A percentile compares a stretch with the other conserved stretches of the same genome.
Conservation (phyloP, 2,888 invertebrate species). For the Arctia plantaginis region DNA sequence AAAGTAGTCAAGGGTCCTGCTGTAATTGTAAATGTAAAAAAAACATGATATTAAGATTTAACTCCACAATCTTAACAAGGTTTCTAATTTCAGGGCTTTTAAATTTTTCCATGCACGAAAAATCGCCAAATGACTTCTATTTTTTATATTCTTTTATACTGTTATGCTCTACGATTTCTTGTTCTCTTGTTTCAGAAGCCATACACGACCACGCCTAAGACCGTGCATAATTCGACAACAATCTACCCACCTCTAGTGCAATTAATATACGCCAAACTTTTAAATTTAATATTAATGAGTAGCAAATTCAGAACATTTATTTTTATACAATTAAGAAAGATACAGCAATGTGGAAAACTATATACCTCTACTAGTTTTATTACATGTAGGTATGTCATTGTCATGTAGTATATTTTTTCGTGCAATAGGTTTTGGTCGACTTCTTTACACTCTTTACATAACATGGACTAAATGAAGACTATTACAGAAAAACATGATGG, state of each 20-base stretch:
- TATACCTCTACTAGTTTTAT: not conserved
- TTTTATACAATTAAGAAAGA: not conserved
- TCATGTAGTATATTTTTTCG: not conserved
- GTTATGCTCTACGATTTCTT: not conserved
- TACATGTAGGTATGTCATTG: not conserved
- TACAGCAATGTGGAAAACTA: not conserved
- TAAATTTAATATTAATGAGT: slow-evolving; percentile 13
- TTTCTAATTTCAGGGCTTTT: too few species aligned
- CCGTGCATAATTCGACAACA: slow-evolving; percentile 27
- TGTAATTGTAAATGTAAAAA: too few species aligned
- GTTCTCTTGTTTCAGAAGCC: slow-evolving; percentile 56
- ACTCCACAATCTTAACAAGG: too few species aligned
- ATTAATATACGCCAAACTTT: slow-evolving; percentile 50
- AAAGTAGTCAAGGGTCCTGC: too few species aligned
- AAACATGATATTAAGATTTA: too few species aligned
- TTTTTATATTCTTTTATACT: not conserved
- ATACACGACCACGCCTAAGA: slow-evolving; percentile 28
- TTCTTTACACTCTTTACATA: not conserved
- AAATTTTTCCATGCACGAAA: too few species aligned
- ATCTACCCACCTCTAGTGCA: slow-evolving; percentile 67
- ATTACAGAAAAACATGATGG: not conserved
- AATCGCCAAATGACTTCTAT: too few species aligned
- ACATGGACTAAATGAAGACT: too few species aligned
- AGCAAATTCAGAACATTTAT: slow-evolving; percentile 10
- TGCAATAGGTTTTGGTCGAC: not conserved